phyloP scores from a whole-genome alignment of 2,888 invertebrate species.

The Spicauda simplicius region DNA sequence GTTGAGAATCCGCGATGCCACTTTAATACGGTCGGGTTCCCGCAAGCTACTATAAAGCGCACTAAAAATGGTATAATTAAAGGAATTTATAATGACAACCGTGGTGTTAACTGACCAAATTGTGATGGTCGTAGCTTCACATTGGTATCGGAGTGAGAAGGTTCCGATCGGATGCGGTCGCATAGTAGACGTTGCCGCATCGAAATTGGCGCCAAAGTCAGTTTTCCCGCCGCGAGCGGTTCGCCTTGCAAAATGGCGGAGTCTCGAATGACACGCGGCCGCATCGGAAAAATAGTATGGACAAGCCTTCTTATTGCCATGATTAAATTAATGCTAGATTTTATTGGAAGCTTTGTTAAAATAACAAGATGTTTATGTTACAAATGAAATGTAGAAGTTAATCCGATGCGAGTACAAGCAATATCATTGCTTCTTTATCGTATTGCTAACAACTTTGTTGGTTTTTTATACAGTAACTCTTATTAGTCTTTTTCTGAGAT shows the following conservation, averaged over 20 bases:
- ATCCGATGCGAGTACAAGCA: neutral
- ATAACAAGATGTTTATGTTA: neutral
- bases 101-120: slow-evolving; percentile 53
- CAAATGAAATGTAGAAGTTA: neutral
- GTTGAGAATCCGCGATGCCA: slow-evolving; percentile 39
- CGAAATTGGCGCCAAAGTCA: slow-evolving; percentile 83
- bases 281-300: slow-evolving; percentile 59
- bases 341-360: slow-evolving; percentile 1
- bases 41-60: slow-evolving; percentile 60
- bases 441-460: neutral
- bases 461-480: neutral
- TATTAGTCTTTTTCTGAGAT: neutral
- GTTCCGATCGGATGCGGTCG: slow-evolving; percentile 56
- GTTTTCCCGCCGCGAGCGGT: slow-evolving; percentile 80
- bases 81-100: slow-evolving; percentile 75
- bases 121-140: slow-evolving; percentile 47
- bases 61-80: slow-evolving; percentile 78
- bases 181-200: slow-evolving; percentile 61
- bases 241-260: slow-evolving; percentile 82
- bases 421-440: neutral
- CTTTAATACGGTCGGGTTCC: slow-evolving; percentile 56
- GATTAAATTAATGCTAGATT: slow-evolving; percentile 12
- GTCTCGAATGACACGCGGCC: slow-evolving; percentile 78
- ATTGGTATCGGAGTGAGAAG: slow-evolving; percentile 32
- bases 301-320: slow-evolving; percentile 50